Evolutionary conservation across 1,140 invertebrate species (phyloP).

Genomic region (Psilanteris sp.): DNA sequence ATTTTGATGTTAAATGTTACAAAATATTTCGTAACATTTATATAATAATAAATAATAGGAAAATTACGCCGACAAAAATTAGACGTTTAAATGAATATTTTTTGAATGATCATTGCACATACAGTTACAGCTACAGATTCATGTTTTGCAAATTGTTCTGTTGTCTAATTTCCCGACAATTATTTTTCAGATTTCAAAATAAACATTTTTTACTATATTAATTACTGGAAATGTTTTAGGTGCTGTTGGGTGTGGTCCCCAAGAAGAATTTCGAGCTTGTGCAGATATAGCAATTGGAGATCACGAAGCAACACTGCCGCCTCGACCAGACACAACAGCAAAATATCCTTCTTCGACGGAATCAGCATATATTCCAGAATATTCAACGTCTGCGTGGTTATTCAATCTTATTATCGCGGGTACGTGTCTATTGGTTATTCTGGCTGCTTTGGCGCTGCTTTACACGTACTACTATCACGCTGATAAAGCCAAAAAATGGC

Average conservation of each 20-base stretch:
- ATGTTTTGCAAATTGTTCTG: no score
- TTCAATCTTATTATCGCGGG: slow-evolving; percentile 76
- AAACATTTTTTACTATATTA: no score
- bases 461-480: slow-evolving; percentile 79
- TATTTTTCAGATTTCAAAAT: no score
- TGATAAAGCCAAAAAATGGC: slow-evolving; percentile 77
- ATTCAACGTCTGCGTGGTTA: slow-evolving; percentile 67
- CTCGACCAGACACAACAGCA: slow-evolving; percentile 56
- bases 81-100: no score
- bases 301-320: slow-evolving; percentile 66
- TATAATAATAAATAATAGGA: no score
- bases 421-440: slow-evolving; percentile 76
- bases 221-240: no score
- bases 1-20: no score
- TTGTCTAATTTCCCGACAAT: no score
- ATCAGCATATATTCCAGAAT: slow-evolving; percentile 52
- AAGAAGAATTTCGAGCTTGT: slow-evolving; percentile 93
- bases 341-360: slow-evolving; percentile 59
- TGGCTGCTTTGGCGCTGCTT: slow-evolving; percentile 75
- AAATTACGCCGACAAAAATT: no score
- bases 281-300: slow-evolving; percentile 88
- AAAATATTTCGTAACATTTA: no score
- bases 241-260: slow-evolving; percentile 89
- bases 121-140: no score
- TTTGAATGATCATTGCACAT: no score